Evolutionary conservation across 1,140 invertebrate genomes (phyloP), one percentile per base, ranked within the genome.

Genomic region (Drosophila ercepeae): DNA sequence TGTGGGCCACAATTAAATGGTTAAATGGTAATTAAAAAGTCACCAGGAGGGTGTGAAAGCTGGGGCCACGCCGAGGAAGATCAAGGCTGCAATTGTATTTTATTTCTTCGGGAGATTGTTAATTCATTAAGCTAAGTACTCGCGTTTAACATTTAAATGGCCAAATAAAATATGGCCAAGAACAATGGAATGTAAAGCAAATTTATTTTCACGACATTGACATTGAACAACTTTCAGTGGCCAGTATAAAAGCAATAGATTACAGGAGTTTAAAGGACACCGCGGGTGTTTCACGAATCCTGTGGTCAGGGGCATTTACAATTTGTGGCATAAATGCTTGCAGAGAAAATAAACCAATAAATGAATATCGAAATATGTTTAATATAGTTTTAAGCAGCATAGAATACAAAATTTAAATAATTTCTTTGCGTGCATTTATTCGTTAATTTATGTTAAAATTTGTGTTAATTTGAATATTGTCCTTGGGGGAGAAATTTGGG

Each of bases 1-100:
- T 52, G 46, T 65, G 63, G 21, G 19, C 49, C 61, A 45, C 64
- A 68, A 78, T 84, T 78, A 83, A 83, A 83, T 72, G 46, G 64
- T 84, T 78, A 83, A 83, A 83, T 72, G 46, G 64, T 54, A 83
- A 84, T 83, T 75, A 78, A 67, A 84, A 72, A 48, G 34, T 52
- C 13, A 44, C n/a, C 36, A 32, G 7, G 13, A 9, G 18, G 34
- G n/a, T 5, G 46, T 16, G 16, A 9, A 4, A 25, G 4, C 13
- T 9, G 16, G 19, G 19, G 4, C 1, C 3, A 32, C 9, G 9
- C 9, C 29, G 29, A 9, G 29, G 8, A 14, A 44, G 36, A 52
- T 36, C 48, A 57, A 36, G 48, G 57, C n/a, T 32, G 49, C 48
- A 19, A 19, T 41, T 36, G 6, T 23, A 49, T 32, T 21, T 25